Conservation (phyloP, 2,797 vertebrate genomes). For the Phrynocephalus forsythii region DNA sequence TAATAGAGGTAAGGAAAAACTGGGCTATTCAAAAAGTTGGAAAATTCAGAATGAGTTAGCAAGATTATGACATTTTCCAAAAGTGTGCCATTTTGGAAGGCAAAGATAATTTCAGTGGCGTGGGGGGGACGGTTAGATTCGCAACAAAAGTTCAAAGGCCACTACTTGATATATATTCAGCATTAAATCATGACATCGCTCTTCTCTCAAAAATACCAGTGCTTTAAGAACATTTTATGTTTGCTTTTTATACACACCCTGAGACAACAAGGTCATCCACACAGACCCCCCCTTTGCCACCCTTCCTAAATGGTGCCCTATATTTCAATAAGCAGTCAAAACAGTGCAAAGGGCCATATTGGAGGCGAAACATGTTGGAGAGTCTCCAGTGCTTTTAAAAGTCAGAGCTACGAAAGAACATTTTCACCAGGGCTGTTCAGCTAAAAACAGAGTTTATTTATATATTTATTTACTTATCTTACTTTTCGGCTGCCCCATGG, state of each 20-base stretch:
- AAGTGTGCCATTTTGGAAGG: slow-evolving; percentile 19
- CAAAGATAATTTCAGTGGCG: slow-evolving; percentile 2
- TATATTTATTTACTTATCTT: slow-evolving; percentile 14
- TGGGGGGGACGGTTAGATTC: not conserved
- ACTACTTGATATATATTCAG: slow-evolving; percentile 7
- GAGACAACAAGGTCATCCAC: slow-evolving; percentile 9
- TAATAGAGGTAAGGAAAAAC: slow-evolving; percentile 36
- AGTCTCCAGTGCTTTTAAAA: slow-evolving; percentile 32
- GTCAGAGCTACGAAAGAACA: slow-evolving; percentile 45
- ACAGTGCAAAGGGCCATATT: slow-evolving; percentile 22
- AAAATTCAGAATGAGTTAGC: slow-evolving; percentile 38
- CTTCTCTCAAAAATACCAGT: not conserved
- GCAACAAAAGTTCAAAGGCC: slow-evolving; percentile 6
- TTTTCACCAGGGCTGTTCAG: slow-evolving; percentile 54
- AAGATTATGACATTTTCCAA: slow-evolving; percentile 39
- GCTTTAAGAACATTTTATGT: slow-evolving; percentile 3
- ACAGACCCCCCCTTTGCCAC: not conserved
- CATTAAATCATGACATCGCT: not conserved
- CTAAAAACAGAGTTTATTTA: slow-evolving; percentile 54
- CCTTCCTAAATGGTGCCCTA: not conserved
- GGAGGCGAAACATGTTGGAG: slow-evolving; percentile 43
- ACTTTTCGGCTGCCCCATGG: not conserved
- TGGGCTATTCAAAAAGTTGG: slow-evolving; percentile 44
- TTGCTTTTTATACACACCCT: slow-evolving; percentile 26
- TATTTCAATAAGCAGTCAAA: slow-evolving; percentile 1